Base-by-base conservation (phyloP, 30 jellyfish, hydroid and myxozoan genomes). In the Pseudorhiza aurosa region DNA sequence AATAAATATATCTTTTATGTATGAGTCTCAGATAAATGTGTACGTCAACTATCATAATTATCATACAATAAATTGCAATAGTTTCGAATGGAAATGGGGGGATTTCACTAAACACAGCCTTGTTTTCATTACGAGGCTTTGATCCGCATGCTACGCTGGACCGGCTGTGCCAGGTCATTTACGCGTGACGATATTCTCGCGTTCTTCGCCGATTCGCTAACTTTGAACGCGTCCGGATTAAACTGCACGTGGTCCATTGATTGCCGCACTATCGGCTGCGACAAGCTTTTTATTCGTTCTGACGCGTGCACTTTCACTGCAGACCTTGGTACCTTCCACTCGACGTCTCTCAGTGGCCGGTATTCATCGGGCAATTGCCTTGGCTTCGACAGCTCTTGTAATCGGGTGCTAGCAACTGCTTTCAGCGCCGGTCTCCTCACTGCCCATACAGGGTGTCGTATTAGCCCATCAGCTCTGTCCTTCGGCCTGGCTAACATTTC, bases 241-340 rank as follows among this genome's bases (percentile, higher is more conserved):
- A 92, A 92, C 65, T 92, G 98, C 8, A 92, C 96, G 35, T 84
- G 92, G 71, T 92, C 98, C 98, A 92, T 92, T 1, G 87, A 53
- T 29, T 92, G 96, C 28, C 98, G 89, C 42, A 92, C 81, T 2
- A 85, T 72, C 17, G 98, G 98, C 67, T 78, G 88, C 46, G 97
- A 87, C 46, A 92, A 46, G 4, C 18, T 47, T 32, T 72, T 60
- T 15, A 92, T 33, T 32, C 98, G 83, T 49, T 85, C 96, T 30
- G 92, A 67, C 33, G 95, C 24, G 40, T 56, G 31, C 5, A 89
- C 81, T 17, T 68, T 76, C 5, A 85, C 25, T 2, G 96, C 95
- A 10, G 96, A 58, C 24, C 95, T 86, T 15, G 89, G 82, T 2
- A 87, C 82, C 64, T 72, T 79, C 96, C 95, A 85, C 33, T 92